Evolutionary conservation across 2,888 invertebrate genomes (phyloP).

Genomic region (Clusia tigrina): DNA sequence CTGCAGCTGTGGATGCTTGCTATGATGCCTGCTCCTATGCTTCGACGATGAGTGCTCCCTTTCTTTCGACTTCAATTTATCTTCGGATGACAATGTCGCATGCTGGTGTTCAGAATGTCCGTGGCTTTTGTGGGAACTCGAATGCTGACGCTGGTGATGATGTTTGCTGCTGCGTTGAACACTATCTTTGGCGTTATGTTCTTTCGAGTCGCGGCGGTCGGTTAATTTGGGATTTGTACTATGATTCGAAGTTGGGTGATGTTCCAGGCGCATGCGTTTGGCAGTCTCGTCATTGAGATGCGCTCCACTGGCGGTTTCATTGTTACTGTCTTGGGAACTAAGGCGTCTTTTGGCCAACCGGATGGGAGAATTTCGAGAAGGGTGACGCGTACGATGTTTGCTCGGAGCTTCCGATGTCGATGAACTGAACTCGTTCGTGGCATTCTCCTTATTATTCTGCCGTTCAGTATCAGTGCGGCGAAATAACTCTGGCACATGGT

Average conservation of each 20-base stretch:
- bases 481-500: conserved; percentile 41
- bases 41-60: conserved; percentile 39
- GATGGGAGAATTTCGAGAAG: conserved; percentile 55
- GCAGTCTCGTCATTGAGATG: conserved; percentile 54
- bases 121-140: conserved; percentile 31
- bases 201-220: conserved; percentile 52
- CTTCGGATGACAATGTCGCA: conserved; percentile 33
- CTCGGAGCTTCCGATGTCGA: conserved; percentile 17
- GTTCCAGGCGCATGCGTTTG: conserved; percentile 60
- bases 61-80: conserved; percentile 35
- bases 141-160: conserved; percentile 66
- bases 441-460: conserved; percentile 55
- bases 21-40: conserved; percentile 50
- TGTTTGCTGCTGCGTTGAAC: conserved; percentile 52
- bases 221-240: conserved; percentile 40
- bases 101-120: conserved; percentile 25
- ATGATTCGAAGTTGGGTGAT: conserved; percentile 58
- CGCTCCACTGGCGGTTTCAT: conserved; percentile 33
- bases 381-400: conserved; percentile 55
- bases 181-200: conserved; percentile 33
- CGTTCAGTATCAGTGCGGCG: conserved; percentile 42
- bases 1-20: conserved; percentile 62
- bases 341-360: conserved; percentile 73
- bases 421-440: conserved; percentile 35
- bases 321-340: conserved; percentile 76